Base-by-base conservation (phyloP, 1,140 invertebrate species). In the Diorhabda sublineata region DNA sequence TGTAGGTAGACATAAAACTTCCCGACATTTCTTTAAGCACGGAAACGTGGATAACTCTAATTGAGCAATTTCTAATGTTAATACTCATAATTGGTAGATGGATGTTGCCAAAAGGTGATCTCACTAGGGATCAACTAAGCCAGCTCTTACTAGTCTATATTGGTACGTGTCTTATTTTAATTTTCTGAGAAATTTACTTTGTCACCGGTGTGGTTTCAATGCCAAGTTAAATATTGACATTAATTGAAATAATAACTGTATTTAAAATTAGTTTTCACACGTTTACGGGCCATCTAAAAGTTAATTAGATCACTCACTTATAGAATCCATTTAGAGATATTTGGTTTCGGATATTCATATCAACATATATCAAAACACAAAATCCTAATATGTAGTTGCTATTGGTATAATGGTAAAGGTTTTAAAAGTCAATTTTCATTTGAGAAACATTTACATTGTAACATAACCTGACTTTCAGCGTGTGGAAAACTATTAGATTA, bases 11-110 rank as follows among this genome's bases (percentile, higher is more conserved):
- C 71, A 82, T 86, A 61, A 82, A 84, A 58, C 75, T 90, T 11
- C 86, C 88, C 3, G 86, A 89, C 9, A 85, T 89, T 5, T 86
- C 87, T 68, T 85, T 90, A 66, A 89, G 88, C 9, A 87, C 88
- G 0, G 89, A 92, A 72, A 92, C 88, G 41, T 95, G 92, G 92
- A 90, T 94, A 56, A 92, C 91, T 1, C 81, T 95, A 3, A 91
- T 96, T 56, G 94, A 96, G 75, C 95, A 96, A 81, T 91, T 96
- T 76, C 82, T 96, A 6, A 94, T 96, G 89, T 82, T 96, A 56
- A 90, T 94, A 4, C 83, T 96, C 42, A 95, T 96, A 73, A 89
- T 96, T 63, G 92, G 93, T 2, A 84, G 94, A 44, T 96, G 94
- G 92, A 85, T 97, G 81, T 83, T 97, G 64, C 93, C 95, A 2